Base-by-base conservation (phyloP, 2,797 vertebrate genomes). In the Rhabdophis nuchalis region DNA sequence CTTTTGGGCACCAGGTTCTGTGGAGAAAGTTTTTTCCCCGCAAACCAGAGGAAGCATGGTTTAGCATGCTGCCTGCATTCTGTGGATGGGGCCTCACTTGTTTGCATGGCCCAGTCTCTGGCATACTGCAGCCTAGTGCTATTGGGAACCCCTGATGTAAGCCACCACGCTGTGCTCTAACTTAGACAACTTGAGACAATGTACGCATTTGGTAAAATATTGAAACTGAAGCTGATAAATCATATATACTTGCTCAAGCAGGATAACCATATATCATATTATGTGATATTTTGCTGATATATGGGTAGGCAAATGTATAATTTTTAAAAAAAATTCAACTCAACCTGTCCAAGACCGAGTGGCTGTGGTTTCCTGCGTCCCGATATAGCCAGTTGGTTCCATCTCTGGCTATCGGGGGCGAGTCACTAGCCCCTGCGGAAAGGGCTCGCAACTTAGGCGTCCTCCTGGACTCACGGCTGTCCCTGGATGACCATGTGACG, bases 121-220 rank as follows among this genome's bases (percentile, higher is more conserved):
- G 64, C 14, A 68, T 18, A 14, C 14, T 6, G 6, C 5, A 16
- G n/a, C 6, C n/a, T 0, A 1, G 6, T 32, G n/a, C 14, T 2
- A 6, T 18, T 68, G 64, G 14, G n/a, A n/a, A 32, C 6, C n/a
- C 64, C 14, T 25, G 20, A 46, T 41, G 8, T 77, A 77, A 41
- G n/a, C 14, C n/a, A 32, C 14, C n/a, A 68, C n/a, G 1, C 5
- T 32, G n/a, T 68, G 32, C 13, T 68, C 61, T 16, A 68, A 68
- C 1, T 16, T 68, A 32, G 61, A 68, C 13, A 32, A 68, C 2
- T 68, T 68, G 64, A 32, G 64, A 60, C 14, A 50, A 27, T 50
- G 16, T 20, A 88, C 61, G 12, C 9, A 61, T 50, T 60, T 16
- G 41, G 7, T 14, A 88, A 88, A 58, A 27, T 50, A 46, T 50